Evolutionary conservation across 2,888 invertebrate species (phyloP), one percentile per base, ranked within the genome.

Genomic region (Limenitis camilla): DNA sequence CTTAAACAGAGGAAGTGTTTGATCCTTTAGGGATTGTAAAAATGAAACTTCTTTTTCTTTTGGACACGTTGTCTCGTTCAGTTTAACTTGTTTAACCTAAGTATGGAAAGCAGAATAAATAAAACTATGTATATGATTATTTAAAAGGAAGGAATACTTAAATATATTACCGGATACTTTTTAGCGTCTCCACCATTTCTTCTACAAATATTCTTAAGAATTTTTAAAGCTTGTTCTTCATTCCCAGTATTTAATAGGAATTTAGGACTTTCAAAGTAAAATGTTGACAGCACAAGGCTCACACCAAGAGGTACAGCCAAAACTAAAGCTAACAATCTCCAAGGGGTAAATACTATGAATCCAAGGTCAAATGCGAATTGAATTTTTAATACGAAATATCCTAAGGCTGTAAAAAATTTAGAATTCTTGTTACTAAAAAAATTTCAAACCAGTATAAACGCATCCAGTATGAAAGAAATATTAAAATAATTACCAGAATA

Each of bases 181-280:
- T 61, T 61, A 0, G 56, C 56, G 9, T 51, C 36, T 2, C 65
- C 63, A 5, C 88, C 89, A 66, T 92, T 92, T 41, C 82, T 71
- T 0, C 72, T 66, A 67, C 89, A 92, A 2, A 93, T 90, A 53
- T 72, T 80, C 51, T 71, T 72, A 54, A 93, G 84, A 7, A 90
- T 81, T n/a, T 78, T 60, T n/a, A 93, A 59, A 0, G 92, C 92
- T 58, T 91, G 88, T 1, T 88, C 82, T 52, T 89, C 87, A 30
- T 81, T 76, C 5, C 91, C 90, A 43, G 85, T 84, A 30, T 90
- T 89, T 75, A 92, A 89, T 2, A 93, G 72, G 68, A 91, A 94
- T 69, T 92, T 93, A 0, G 93, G 93, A 66, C 92, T 93, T 69
- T 94, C 93, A n/a, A 92, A 89, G 57, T 90, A 87, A 54, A 89